phyloP scores from a whole-genome alignment of 2,113 vertebrate species.

The Percina caprodes region DNA sequence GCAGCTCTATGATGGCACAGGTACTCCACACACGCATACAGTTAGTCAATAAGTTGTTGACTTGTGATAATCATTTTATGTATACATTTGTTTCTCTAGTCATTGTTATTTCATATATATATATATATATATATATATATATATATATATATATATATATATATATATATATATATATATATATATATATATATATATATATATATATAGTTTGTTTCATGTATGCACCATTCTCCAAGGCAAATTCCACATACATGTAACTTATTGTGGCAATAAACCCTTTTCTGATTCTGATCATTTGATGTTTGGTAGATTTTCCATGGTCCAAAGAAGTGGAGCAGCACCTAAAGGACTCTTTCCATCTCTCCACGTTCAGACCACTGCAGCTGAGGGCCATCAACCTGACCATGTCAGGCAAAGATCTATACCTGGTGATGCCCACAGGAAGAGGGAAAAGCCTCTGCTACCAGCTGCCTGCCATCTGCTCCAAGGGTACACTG shows the following conservation, averaged over 20 bases:
- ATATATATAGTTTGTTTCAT: too few relatives aligned
- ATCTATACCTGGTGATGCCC: conserved; percentile 97
- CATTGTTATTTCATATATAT: too few relatives aligned
- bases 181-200: too few relatives aligned
- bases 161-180: too few relatives aligned
- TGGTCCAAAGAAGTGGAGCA: conserved; percentile 89
- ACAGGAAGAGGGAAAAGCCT: conserved; percentile 97
- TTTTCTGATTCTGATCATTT: neutral
- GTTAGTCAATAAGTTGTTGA: neutral
- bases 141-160: too few relatives aligned
- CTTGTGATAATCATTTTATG: neutral
- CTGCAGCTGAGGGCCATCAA: conserved; percentile 94
- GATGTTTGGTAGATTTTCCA: conserved; percentile 86
- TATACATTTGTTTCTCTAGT: neutral
- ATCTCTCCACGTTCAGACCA: conserved; percentile 87
- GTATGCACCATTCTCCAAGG: too few relatives aligned
- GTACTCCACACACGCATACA: conserved; percentile 66
- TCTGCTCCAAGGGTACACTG: conserved; percentile 89
- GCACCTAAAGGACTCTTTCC: conserved; percentile 86
- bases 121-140: too few relatives aligned
- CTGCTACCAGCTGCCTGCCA: conserved; percentile 95
- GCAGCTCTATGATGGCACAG: conserved; percentile 86
- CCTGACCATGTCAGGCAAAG: conserved; percentile 89
- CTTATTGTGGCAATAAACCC: too few relatives aligned
- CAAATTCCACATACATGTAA: too few relatives aligned